Conservation (phyloP, 35 echinoderm and acorn worm species). For the Acanthaster planci region DNA sequence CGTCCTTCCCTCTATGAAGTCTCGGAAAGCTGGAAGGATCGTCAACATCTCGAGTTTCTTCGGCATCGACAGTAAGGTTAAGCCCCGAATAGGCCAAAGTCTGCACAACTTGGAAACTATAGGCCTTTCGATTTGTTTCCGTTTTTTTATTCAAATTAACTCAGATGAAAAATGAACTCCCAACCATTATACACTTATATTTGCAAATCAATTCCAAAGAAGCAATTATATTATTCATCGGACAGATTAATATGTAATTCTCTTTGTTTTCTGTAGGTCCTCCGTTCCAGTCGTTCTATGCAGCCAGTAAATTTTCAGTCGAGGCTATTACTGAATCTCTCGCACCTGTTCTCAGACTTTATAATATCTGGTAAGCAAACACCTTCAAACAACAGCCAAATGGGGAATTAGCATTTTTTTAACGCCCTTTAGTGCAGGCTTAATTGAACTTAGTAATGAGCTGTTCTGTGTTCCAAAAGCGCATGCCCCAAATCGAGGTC, state of each 20-base stretch:
- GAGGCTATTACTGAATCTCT: constrained; percentile 48
- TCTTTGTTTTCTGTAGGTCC: constrained; percentile 8
- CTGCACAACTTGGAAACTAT: too few species aligned
- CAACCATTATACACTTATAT: neutral
- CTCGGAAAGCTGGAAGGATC: constrained; percentile 26
- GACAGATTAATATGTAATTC: neutral
- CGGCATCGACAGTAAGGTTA: constrained; percentile 29
- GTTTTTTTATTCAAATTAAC: too few species aligned
- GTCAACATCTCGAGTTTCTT: constrained; percentile 35
- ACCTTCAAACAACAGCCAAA: neutral
- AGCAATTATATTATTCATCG: too few species aligned
- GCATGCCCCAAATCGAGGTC: too few species aligned
- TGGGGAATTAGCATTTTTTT: too few species aligned
- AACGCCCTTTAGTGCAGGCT: too few species aligned
- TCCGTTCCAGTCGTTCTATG: constrained; percentile 36
- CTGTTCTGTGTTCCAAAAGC: too few species aligned
- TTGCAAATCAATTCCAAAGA: neutral
- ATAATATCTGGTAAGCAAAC: constrained; percentile 50
- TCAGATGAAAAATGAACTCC: too few species aligned
- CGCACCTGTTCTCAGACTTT: constrained; percentile 37
- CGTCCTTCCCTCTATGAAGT: constrained; percentile 58
- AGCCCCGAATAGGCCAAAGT: neutral
- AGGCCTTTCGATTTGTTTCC: too few species aligned
- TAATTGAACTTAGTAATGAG: too few species aligned
- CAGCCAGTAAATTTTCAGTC: constrained; percentile 49